Evolutionary conservation across 2,888 invertebrate species (phyloP).

Genomic region (Catocala sponsa): DNA sequence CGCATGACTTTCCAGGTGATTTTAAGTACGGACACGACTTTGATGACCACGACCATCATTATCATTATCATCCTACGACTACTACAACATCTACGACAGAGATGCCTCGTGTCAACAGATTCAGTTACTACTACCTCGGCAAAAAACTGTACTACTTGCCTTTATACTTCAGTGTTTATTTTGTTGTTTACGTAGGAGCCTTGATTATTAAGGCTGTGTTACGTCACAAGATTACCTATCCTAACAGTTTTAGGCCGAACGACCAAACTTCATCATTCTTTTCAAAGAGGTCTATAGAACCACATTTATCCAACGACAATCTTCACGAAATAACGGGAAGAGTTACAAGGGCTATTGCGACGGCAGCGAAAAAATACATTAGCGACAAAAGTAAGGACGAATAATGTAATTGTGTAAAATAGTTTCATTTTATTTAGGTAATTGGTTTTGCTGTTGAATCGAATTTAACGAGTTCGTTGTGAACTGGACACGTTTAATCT

Average conservation of each 20-base stretch:
- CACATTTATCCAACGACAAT: slow-evolving; percentile 81
- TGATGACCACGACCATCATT: slow-evolving; percentile 75
- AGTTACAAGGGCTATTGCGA: slow-evolving; percentile 79
- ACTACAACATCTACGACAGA: slow-evolving; percentile 82
- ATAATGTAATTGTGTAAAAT: slow-evolving; percentile 17
- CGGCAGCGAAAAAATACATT: slow-evolving; percentile 78
- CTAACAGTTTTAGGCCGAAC: slow-evolving; percentile 85
- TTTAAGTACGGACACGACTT: slow-evolving; percentile 79
- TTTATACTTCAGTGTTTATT: slow-evolving; percentile 92
- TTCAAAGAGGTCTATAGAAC: slow-evolving; percentile 76
- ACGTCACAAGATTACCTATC: slow-evolving; percentile 91
- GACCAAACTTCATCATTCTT: slow-evolving; percentile 76
- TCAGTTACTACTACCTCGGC: slow-evolving; percentile 92
- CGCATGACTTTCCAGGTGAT: slow-evolving; percentile 80
- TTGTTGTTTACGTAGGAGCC: slow-evolving; percentile 91
- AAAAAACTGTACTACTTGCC: slow-evolving; percentile 93
- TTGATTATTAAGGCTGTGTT: slow-evolving; percentile 91
- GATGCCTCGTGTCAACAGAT: slow-evolving; percentile 88
- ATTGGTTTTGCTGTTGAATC: slow-evolving; percentile 24
- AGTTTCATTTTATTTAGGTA: slow-evolving; percentile 19
- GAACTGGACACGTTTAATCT: slow-evolving; percentile 81
- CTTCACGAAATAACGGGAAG: slow-evolving; percentile 81
- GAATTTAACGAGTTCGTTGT: slow-evolving; percentile 64
- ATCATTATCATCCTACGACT: slow-evolving; percentile 58
- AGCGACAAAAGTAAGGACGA: slow-evolving; percentile 48